Evolutionary conservation across 2,888 invertebrate species (phyloP).

Genomic region (Sinodicranocentrus sp.): DNA sequence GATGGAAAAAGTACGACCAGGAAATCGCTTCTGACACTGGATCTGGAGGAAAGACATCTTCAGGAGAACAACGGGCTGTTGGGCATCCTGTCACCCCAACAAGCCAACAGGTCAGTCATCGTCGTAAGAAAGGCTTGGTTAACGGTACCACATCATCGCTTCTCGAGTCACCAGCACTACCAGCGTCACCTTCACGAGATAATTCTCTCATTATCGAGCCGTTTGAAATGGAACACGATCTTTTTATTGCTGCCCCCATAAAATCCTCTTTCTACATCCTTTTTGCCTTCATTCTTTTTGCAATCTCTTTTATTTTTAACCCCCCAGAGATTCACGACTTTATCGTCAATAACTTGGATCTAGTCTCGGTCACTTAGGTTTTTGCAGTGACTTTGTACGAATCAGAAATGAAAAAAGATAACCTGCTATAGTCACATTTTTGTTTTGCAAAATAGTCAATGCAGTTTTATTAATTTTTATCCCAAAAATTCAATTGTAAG

Average conservation of each 20-base stretch:
- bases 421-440: no score
- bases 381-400: no score
- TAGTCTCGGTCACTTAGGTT: slow-evolving; percentile 45
- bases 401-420: no score
- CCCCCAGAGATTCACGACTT: slow-evolving; percentile 73
- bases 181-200: slow-evolving; percentile 6
- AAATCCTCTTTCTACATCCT: slow-evolving; percentile 71
- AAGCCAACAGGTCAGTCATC: slow-evolving; percentile 74
- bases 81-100: slow-evolving; percentile 32
- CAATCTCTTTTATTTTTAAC: slow-evolving; percentile 71
- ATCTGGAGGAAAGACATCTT: slow-evolving; percentile 9
- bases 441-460: no score
- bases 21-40: slow-evolving; percentile 31
- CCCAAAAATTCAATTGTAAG: no score
- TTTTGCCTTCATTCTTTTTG: slow-evolving; percentile 70
- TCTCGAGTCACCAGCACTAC: slow-evolving; percentile 14
- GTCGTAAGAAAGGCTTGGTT: slow-evolving; percentile 23
- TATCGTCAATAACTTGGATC: slow-evolving; percentile 71
- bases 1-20: slow-evolving; percentile 76
- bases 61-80: slow-evolving; percentile 17
- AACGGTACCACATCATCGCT: slow-evolving; percentile 18
- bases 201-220: not conserved
- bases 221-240: slow-evolving; percentile 44
- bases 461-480: no score
- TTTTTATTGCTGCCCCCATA: slow-evolving; percentile 60